Evolutionary conservation across 2,113 vertebrate genomes (phyloP).

Genomic region (Plecotus auritus): DNA sequence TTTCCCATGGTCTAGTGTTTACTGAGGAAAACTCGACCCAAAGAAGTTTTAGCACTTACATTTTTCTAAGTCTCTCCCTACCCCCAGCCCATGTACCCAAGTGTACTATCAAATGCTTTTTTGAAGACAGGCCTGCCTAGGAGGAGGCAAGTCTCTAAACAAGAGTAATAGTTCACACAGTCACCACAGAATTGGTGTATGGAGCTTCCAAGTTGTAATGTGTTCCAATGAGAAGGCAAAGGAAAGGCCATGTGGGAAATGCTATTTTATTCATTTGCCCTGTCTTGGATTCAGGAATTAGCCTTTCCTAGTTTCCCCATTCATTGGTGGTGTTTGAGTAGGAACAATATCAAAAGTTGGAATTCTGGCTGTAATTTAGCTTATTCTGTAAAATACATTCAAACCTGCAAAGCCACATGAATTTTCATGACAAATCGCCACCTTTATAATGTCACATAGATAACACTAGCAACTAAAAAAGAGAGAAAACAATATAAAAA

Average conservation of each 20-base stretch:
- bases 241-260: background rate
- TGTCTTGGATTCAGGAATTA: background rate
- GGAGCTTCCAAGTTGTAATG: background rate
- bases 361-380: conserved; percentile 20
- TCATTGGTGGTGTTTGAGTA: background rate
- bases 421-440: background rate
- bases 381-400: background rate
- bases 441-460: background rate
- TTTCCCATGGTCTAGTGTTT: conserved; percentile 68
- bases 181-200: background rate
- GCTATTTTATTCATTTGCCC: background rate
- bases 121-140: background rate
- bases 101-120: background rate
- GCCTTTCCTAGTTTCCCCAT: background rate
- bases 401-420: background rate
- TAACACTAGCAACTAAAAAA: background rate
- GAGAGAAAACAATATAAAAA: conserved; percentile 15
- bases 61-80: background rate
- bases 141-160: background rate
- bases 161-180: background rate
- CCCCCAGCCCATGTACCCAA: background rate
- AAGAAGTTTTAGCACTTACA: background rate
- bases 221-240: background rate
- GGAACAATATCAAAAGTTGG: background rate
- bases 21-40: conserved; percentile 46